phyloP scores from a whole-genome alignment of 2,888 invertebrate species.

The Rugalucina vietnamica region DNA sequence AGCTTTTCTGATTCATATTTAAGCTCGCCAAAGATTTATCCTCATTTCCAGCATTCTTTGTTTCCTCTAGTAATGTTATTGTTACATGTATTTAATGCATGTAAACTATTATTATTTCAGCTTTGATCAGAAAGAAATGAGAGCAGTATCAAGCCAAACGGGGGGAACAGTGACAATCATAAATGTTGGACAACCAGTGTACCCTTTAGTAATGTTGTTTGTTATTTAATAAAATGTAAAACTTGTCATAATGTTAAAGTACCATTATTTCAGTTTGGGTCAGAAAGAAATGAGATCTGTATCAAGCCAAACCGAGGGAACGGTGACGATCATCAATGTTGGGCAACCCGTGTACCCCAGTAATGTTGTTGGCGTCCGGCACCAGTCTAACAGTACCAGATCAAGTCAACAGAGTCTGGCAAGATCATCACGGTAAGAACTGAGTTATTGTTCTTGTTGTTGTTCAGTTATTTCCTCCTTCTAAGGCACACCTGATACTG shows the following conservation, averaged over 20 bases:
- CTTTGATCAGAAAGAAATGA: slow-evolving; percentile 69
- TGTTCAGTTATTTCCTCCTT: background rate
- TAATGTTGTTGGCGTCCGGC: slow-evolving; percentile 73
- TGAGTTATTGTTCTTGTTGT: too few species aligned
- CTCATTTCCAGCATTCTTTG: too few species aligned
- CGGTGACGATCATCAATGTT: slow-evolving; percentile 81
- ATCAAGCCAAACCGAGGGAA: slow-evolving; percentile 82
- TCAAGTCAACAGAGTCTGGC: slow-evolving; percentile 76
- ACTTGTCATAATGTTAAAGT: too few species aligned
- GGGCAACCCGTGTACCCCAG: slow-evolving; percentile 79
- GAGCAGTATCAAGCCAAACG: slow-evolving; percentile 80
- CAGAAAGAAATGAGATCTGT: slow-evolving; percentile 76
- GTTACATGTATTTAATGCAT: too few species aligned
- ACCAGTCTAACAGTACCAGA: slow-evolving; percentile 65
- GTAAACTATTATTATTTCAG: too few species aligned
- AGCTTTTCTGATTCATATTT: too few species aligned
- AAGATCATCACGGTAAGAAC: slow-evolving; percentile 73
- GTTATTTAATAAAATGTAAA: too few species aligned
- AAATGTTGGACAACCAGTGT: slow-evolving; percentile 80
- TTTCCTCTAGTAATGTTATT: too few species aligned
- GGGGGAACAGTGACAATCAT: slow-evolving; percentile 82
- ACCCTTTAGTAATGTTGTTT: slow-evolving; percentile 75
- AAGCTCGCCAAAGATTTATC: too few species aligned
- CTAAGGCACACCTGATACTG: too few species aligned
- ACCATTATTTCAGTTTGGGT: slow-evolving; percentile 49